These are phyloP conservation scores for Aporophyla nigra DNA, from an alignment of 2,888 invertebrate genomes.

Conservation along the genomic window DNA sequence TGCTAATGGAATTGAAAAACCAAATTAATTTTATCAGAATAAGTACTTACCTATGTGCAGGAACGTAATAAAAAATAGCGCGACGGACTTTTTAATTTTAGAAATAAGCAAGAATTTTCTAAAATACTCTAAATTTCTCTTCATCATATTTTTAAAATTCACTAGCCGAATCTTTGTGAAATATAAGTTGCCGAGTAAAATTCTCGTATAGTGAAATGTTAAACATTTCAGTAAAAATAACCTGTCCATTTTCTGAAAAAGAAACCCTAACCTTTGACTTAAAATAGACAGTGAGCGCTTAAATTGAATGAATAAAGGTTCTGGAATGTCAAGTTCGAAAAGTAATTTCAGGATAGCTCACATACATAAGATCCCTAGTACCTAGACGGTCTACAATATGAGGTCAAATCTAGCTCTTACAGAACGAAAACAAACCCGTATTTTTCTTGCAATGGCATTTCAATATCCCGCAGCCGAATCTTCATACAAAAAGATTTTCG, in stretches of 20 bases:
- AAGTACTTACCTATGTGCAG: not conserved
- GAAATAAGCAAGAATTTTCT: conserved; percentile 2
- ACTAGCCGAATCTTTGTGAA: conserved; percentile 18
- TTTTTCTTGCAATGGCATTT: conserved; percentile 59
- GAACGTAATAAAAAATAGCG: not conserved
- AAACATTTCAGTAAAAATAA: conserved; percentile 34
- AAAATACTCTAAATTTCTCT: conserved; percentile 15
- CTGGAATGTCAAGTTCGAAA: conserved; percentile 24
- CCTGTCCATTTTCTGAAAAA: conserved; percentile 18
- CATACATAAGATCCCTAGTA: conserved; percentile 14
- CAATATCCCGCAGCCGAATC: conserved; percentile 57
- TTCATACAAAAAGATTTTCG: conserved; percentile 62
- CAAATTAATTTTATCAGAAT: not conserved
- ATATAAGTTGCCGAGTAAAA: conserved; percentile 30
- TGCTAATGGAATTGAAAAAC: too few relatives aligned
- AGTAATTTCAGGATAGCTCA: conserved; percentile 43
- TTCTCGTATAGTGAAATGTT: conserved; percentile 37
- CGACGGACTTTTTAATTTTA: conserved; percentile 8
- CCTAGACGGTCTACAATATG: conserved; percentile 67
- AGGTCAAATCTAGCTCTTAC: conserved; percentile 79
- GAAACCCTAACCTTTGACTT: not conserved
- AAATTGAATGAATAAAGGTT: conserved; percentile 36
- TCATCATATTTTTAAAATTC: conserved; percentile 29
- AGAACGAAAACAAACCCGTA: conserved; percentile 77
- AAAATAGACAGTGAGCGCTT: conserved; percentile 18